Evolutionary conservation across 2,888 invertebrate species (phyloP).

Genomic region (Parochlus steinenii): DNA sequence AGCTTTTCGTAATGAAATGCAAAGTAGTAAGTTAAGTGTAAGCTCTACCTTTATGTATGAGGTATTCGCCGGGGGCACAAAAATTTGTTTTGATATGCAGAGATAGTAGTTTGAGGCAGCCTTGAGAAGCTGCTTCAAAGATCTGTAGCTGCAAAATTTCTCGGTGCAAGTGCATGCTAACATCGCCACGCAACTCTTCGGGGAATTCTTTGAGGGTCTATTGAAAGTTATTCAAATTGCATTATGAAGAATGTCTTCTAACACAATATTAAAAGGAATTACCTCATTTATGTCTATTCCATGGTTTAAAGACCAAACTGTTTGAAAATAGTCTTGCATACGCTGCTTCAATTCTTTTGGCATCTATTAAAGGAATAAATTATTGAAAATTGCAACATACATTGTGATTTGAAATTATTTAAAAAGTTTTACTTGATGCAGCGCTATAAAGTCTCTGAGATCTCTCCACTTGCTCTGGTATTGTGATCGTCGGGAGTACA

Average conservation of each 20-base stretch:
- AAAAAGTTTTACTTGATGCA: conserved; percentile 50
- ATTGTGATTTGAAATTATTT: too few species aligned
- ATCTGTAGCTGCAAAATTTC: conserved; percentile 88
- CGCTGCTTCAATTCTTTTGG: conserved; percentile 88
- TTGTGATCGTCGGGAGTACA: conserved; percentile 85
- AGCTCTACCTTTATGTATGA: conserved; percentile 68
- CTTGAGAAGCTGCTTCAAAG: conserved; percentile 88
- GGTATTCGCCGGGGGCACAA: conserved; percentile 89
- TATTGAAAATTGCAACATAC: too few species aligned
- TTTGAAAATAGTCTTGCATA: conserved; percentile 96
- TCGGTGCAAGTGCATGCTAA: conserved; percentile 87
- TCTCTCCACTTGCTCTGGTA: conserved; percentile 92
- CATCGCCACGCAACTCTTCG: conserved; percentile 86
- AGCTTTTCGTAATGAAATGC: too few species aligned
- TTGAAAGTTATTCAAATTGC: conserved; percentile 19
- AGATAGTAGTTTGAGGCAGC: conserved; percentile 81
- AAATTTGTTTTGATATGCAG: conserved; percentile 87
- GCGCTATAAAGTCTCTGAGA: conserved; percentile 82
- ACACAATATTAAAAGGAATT: conserved; percentile 22
- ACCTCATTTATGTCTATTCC: conserved; percentile 95
- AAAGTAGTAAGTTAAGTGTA: too few species aligned
- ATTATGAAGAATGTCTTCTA: neutral
- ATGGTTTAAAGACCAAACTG: conserved; percentile 95
- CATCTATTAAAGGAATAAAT: too few species aligned
- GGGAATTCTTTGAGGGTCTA: conserved; percentile 92